A percentile compares a stretch with the other conserved stretches of the same genome.
phyloP scores from a whole-genome alignment of 2,113 vertebrate genomes.

The Sminthopsis crassicaudata region DNA sequence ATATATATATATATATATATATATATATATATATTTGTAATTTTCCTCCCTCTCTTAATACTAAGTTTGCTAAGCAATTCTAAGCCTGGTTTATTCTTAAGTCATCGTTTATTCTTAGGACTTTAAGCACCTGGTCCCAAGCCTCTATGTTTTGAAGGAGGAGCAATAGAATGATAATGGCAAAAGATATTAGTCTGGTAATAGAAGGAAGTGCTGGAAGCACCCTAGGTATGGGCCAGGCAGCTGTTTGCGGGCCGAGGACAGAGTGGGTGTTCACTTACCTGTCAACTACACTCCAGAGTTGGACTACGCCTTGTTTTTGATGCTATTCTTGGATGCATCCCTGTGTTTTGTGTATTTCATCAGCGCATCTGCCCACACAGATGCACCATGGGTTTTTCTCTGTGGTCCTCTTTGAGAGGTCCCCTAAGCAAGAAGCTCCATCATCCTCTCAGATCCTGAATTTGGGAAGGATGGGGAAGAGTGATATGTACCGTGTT shows the following conservation, averaged over 20 bases:
- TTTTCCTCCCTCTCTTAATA: background rate
- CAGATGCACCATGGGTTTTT: background rate
- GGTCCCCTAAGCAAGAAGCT: background rate
- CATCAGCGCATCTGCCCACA: constrained; percentile 23
- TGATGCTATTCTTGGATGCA: constrained; percentile 71
- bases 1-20: too few species aligned
- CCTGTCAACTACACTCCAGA: constrained; percentile 1
- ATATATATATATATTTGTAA: background rate
- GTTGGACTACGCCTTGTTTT: constrained; percentile 69
- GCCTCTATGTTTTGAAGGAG: constrained; percentile 41
- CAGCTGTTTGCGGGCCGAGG: constrained; percentile 61
- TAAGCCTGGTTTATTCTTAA: background rate
- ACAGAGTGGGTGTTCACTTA: constrained; percentile 67
- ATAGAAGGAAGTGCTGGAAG: constrained; percentile 38
- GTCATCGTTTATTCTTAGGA: background rate
- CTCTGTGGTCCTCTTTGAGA: background rate
- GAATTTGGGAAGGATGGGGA: background rate
- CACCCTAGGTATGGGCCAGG: constrained; percentile 61
- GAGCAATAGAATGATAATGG: constrained; percentile 33
- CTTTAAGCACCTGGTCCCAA: constrained; percentile 8
- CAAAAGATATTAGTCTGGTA: constrained; percentile 48
- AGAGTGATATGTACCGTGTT: background rate
- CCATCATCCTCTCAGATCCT: background rate
- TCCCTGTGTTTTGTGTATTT: background rate
- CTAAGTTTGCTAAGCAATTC: background rate